Conservation (phyloP, 92 coral and sea anemone species). For the Pocillopora grandis region DNA sequence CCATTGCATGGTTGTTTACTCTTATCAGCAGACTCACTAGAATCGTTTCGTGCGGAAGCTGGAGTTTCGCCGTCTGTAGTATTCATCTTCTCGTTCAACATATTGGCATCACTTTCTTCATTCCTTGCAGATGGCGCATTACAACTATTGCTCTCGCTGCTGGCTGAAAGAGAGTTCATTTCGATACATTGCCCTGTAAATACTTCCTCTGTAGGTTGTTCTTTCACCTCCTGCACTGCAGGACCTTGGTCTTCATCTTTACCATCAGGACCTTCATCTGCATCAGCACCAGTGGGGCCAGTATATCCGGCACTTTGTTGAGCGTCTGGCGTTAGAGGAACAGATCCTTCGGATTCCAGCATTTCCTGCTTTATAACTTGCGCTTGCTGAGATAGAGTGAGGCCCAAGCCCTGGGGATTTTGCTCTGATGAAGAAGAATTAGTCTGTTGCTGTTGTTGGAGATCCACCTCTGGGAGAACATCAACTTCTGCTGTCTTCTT, state of each 20-base stretch:
- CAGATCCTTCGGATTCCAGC: slow-evolving; percentile 13
- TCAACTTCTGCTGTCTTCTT: slow-evolving; percentile 20
- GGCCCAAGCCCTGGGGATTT: slow-evolving; percentile 15
- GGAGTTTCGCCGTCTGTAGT: background rate
- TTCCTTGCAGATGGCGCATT: slow-evolving; percentile 4
- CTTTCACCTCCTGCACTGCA: slow-evolving; percentile 3
- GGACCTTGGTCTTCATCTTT: background rate
- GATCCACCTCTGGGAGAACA: slow-evolving; percentile 16
- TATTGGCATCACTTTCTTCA: slow-evolving; percentile 6
- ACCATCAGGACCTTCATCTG: background rate
- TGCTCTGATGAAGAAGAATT: slow-evolving; percentile 22
- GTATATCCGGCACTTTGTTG: background rate
- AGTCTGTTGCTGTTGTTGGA: slow-evolving; percentile 32
- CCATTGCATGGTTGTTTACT: slow-evolving; percentile 44
- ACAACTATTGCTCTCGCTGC: background rate
- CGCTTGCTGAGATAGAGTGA: slow-evolving; percentile 20
- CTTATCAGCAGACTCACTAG: slow-evolving; percentile 32
- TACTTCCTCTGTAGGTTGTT: background rate
- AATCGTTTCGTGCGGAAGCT: slow-evolving; percentile 7
- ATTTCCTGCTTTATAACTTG: slow-evolving; percentile 28
- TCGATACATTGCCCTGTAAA: background rate
- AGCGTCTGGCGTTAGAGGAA: background rate
- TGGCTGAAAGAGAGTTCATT: background rate
- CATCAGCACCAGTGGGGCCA: background rate
- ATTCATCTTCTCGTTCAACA: background rate